Base-by-base conservation (phyloP, 2,113 vertebrate genomes). In the Chamaea fasciata region DNA sequence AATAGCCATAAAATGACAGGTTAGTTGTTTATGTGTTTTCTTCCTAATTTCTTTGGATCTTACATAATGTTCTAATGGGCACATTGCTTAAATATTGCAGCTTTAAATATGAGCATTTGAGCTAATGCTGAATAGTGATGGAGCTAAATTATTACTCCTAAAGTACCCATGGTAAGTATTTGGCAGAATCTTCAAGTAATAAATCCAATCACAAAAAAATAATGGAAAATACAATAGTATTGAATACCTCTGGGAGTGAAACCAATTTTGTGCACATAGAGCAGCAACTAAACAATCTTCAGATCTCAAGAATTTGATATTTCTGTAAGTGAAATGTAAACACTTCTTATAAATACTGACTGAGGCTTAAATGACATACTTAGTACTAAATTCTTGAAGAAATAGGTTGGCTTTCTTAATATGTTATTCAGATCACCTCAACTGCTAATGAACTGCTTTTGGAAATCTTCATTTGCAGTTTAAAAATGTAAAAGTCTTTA, bases 41-140 rank as follows among this genome's bases (percentile, higher is more conserved):
- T 81, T 89, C 27, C 14, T 52, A 10, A 42, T 76, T 85, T 90
- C 42, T 90, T 71, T 52, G 33, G 7, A 7, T 90, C 23, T 87
- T 59, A 26, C 2, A 0, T 31, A n/a, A 9, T 76, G 7, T 52
- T 86, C 31, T 47, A 35, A 71, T 49, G 41, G 20, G 31, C 6
- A 5, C 8, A 2, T 47, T 2, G 3, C 31, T 64, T 0, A 3
- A 74, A 28, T 68, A 22, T 60, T 78, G 10, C 12, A 30, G 19
- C 31, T 71, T 33, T 63, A 71, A 57, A 46, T 79, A 33, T 4
- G 20, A 70, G 31, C 5, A 7, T 69, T 56, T 82, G 57, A 75
- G 27, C 18, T 62, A 42, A 56, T 89, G n/a, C 6, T 50, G 52
- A 37, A 6, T 9, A 41, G 35, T 12, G 35, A 35, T 46, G 31